Conservation (phyloP, 2,113 vertebrate genomes). For the Dipodomys spectabilis region DNA sequence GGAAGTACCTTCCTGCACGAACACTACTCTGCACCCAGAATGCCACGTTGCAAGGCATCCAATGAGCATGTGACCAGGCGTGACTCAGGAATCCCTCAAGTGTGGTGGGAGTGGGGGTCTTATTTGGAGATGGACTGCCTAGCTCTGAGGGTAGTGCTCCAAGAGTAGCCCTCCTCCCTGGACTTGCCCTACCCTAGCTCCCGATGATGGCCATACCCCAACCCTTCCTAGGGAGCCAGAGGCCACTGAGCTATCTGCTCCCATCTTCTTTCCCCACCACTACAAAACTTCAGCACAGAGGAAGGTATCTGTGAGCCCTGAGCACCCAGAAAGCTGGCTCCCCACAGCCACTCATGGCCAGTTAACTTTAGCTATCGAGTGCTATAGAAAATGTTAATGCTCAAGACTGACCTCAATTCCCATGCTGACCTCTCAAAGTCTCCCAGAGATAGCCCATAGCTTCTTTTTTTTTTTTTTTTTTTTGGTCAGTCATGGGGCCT, state of each 20-base stretch:
- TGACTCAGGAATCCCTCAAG: rapidly evolving
- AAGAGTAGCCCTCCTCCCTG: neutral
- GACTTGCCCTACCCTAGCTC: neutral
- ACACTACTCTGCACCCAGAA: neutral
- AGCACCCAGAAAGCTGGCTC: neutral
- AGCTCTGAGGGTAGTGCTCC: neutral
- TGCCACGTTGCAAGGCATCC: neutral
- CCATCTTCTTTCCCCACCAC: neutral
- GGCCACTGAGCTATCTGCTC: neutral
- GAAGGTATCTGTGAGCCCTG: neutral
- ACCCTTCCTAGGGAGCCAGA: neutral
- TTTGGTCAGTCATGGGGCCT: too few species aligned
- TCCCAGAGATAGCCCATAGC: neutral
- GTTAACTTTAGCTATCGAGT: neutral
- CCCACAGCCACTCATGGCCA: neutral
- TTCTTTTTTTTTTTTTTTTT: too few species aligned
- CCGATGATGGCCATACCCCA: neutral
- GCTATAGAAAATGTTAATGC: neutral
- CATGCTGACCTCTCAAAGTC: neutral
- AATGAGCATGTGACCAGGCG: neutral
- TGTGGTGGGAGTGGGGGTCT: neutral
- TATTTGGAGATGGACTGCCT: neutral
- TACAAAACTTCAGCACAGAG: neutral
- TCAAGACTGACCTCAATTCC: neutral
- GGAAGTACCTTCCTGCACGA: neutral